Evolutionary conservation across 2,797 vertebrate species (phyloP).

Genomic region (Acomys russatus): DNA sequence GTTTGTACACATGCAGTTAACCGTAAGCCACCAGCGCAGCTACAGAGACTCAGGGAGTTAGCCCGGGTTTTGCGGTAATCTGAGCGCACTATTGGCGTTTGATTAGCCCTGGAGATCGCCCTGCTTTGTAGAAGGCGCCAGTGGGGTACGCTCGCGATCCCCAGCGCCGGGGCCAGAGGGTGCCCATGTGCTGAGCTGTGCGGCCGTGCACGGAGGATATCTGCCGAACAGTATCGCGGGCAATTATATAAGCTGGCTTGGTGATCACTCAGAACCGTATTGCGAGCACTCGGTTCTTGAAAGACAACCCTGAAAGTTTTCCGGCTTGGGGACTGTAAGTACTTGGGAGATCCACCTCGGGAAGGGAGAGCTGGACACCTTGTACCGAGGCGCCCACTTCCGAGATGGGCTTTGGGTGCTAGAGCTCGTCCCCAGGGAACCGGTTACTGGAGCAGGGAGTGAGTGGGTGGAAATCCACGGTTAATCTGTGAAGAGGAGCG

Average conservation of each 20-base stretch:
- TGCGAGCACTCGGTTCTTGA: background rate
- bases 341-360: background rate
- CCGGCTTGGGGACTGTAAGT: conserved; percentile 72
- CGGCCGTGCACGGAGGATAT: background rate
- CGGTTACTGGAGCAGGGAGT: background rate
- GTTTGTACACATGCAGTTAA: conserved; percentile 54
- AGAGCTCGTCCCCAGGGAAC: conserved; percentile 22
- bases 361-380: background rate
- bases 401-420: background rate
- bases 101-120: background rate
- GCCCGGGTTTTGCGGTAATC: background rate
- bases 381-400: background rate
- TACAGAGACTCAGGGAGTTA: conserved; percentile 5
- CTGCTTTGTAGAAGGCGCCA: conserved; percentile 31
- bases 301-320: conserved; percentile 78
- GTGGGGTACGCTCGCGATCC: conserved; percentile 23
- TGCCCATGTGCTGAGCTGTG: conserved; percentile 45
- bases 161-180: background rate
- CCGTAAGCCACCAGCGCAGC: conserved; percentile 13
- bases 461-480: background rate
- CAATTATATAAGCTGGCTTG: conserved; percentile 79
- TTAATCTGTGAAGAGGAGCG: conserved; percentile 6
- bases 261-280: conserved; percentile 15
- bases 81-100: background rate
- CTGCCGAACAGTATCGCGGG: conserved; percentile 35